Conservation (phyloP, 2,113 vertebrate species). For the Nannospalax galili region DNA sequence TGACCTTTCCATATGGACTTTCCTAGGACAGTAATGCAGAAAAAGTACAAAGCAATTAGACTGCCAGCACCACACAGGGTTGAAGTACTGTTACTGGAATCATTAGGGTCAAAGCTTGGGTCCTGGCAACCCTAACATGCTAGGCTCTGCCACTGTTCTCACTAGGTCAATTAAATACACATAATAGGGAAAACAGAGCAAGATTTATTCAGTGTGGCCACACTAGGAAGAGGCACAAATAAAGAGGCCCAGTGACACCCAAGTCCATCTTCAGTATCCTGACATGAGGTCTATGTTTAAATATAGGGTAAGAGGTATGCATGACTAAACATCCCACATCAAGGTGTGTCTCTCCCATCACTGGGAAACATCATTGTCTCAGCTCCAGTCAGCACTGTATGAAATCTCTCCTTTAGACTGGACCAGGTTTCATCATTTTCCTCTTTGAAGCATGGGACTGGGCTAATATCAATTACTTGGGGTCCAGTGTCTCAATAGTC, state of each 20-base stretch:
- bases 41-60: neutral
- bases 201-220: neutral
- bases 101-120: neutral
- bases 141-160: neutral
- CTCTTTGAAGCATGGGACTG: neutral
- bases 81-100: too few relatives aligned
- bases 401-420: neutral
- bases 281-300: neutral
- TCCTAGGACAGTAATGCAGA: neutral
- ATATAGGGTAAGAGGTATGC: neutral
- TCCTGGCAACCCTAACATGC: too few relatives aligned
- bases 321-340: too few relatives aligned
- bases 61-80: rapidly evolving
- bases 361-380: neutral
- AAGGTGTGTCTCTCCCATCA: too few relatives aligned
- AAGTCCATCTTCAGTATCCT: too few relatives aligned
- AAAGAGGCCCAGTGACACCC: neutral
- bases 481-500: neutral
- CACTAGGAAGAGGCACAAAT: neutral
- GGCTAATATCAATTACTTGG: neutral
- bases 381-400: neutral
- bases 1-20: neutral
- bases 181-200: neutral
- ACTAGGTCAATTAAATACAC: neutral
- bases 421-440: neutral